phyloP scores from a whole-genome alignment of 2,113 vertebrate genomes.

The Trinectes maculatus region DNA sequence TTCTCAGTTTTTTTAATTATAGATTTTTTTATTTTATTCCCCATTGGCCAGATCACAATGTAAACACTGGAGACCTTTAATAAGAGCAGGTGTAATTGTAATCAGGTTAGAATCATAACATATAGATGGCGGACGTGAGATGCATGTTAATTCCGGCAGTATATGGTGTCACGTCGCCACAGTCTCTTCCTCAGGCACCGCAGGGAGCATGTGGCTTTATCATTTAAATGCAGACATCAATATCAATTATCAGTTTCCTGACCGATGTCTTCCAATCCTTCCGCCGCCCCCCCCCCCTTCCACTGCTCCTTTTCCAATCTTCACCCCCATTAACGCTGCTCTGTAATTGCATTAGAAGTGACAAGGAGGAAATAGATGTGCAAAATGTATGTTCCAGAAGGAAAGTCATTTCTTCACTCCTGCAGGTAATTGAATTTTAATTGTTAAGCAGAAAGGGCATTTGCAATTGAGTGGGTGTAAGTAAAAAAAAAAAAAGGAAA shows the following conservation, averaged over 20 bases:
- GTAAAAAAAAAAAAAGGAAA: slow-evolving; percentile 8
- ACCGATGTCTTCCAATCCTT: slow-evolving; percentile 24
- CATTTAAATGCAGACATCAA: slow-evolving; percentile 47
- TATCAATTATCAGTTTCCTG: slow-evolving; percentile 59
- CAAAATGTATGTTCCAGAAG: slow-evolving; percentile 51
- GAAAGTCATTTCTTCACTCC: slow-evolving; percentile 55
- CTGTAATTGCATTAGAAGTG: slow-evolving; percentile 64
- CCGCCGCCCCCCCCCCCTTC: slow-evolving; percentile 2
- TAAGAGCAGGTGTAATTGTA: not conserved
- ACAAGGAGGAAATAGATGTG: slow-evolving; percentile 66
- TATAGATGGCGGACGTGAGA: too few relatives aligned
- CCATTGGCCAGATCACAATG: not conserved
- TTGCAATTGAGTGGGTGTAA: slow-evolving; percentile 19
- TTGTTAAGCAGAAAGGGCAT: slow-evolving; percentile 51
- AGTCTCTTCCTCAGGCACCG: not conserved
- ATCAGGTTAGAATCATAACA: not conserved
- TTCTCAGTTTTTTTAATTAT: too few relatives aligned
- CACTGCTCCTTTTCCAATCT: slow-evolving; percentile 51
- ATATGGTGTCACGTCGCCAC: not conserved
- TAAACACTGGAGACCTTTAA: not conserved
- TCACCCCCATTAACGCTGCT: slow-evolving; percentile 53
- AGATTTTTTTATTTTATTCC: not conserved
- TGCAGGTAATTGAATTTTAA: slow-evolving; percentile 70
- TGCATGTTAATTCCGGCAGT: too few relatives aligned
- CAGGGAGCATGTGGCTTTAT: slow-evolving; percentile 33